Evolutionary conservation across 2,797 vertebrate species (phyloP).

Genomic region (Molossus molossus): DNA sequence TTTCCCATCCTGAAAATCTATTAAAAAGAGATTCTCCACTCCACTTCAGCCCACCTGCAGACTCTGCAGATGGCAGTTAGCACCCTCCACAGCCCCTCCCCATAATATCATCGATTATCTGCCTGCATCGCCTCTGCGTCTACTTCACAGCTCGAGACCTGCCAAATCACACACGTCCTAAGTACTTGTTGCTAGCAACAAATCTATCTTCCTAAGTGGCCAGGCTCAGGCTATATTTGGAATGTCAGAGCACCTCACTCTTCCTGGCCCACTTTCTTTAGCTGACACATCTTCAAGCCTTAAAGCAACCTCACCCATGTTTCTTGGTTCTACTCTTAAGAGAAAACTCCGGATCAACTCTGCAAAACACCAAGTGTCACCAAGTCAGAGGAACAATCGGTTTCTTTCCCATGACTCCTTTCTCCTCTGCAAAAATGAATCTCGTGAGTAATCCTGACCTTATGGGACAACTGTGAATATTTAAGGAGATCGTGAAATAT

Average conservation of each 20-base stretch:
- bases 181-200: constrained; percentile 89
- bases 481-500: constrained; percentile 31
- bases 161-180: constrained; percentile 87
- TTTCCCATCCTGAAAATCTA: constrained; percentile 87
- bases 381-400: neutral
- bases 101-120: constrained; percentile 86
- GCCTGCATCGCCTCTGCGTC: constrained; percentile 86
- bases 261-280: constrained; percentile 86
- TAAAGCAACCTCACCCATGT: constrained; percentile 71
- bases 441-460: constrained; percentile 73
- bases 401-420: neutral
- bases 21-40: constrained; percentile 76
- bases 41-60: constrained; percentile 77
- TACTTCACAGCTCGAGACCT: constrained; percentile 88
- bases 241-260: constrained; percentile 87
- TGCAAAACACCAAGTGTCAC: constrained; percentile 24
- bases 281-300: constrained; percentile 81
- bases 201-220: constrained; percentile 88
- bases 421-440: constrained; percentile 24
- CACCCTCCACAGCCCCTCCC: constrained; percentile 86
- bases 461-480: neutral
- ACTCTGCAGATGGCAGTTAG: constrained; percentile 89
- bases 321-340: constrained; percentile 75
- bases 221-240: constrained; percentile 87
- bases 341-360: neutral